Percentiles rank a stretch among this genome's conserved stretches.
Conservation (phyloP, 2,888 invertebrate genomes). For the Myopa testacea region DNA sequence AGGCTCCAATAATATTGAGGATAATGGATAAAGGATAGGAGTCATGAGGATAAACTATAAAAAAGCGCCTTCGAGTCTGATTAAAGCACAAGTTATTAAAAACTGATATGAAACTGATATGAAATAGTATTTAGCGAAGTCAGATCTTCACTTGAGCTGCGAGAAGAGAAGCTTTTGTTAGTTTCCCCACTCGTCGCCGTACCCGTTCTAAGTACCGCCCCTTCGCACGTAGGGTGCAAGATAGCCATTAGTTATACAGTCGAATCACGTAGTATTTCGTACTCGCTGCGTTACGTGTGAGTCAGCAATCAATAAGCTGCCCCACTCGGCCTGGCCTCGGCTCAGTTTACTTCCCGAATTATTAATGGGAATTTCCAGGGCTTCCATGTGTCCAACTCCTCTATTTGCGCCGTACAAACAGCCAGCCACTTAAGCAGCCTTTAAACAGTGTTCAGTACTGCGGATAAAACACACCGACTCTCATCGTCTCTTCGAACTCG, state of each 20-base stretch:
- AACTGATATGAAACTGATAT: no score
- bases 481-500: no score
- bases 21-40: no score
- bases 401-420: slow-evolving; percentile 37
- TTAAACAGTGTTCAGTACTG: background rate
- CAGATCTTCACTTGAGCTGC: no score
- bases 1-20: no score
- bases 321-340: background rate
- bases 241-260: slow-evolving; percentile 60
- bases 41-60: no score
- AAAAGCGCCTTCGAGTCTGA: background rate
- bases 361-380: slow-evolving; percentile 15
- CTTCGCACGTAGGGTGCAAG: slow-evolving; percentile 3
- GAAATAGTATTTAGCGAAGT: no score
- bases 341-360: slow-evolving; percentile 6
- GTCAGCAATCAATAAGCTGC: slow-evolving; percentile 59
- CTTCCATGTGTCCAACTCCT: background rate
- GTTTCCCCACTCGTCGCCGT: no score
- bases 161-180: no score
- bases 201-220: no score
- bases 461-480: no score
- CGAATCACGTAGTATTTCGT: slow-evolving; percentile 63
- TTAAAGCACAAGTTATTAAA: no score
- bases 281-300: slow-evolving; percentile 56
- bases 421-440: slow-evolving; percentile 47